Percentiles rank a stretch among this genome's conserved stretches.
Conservation (phyloP, 2,888 invertebrate species). For the Notocelia uddmanniana region DNA sequence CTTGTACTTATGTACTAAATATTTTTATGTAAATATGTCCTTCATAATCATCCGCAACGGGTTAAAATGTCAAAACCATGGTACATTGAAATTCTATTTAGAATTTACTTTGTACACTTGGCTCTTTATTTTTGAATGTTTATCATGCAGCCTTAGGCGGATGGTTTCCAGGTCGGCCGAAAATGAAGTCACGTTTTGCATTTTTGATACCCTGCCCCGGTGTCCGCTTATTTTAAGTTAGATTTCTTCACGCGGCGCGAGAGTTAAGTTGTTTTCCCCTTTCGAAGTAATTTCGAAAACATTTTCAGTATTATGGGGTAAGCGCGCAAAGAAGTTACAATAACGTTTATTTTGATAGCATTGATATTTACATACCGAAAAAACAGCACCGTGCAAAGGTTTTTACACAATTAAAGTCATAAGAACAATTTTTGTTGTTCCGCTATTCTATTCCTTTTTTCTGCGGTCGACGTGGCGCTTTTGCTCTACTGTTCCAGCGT, state of each 20-base stretch:
- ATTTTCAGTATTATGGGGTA: background rate
- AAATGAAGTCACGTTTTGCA: constrained; percentile 43
- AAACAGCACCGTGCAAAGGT: no score
- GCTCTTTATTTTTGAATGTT: constrained; percentile 29
- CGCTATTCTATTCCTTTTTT: no score
- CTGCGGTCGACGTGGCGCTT: no score
- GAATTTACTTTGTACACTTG: constrained; percentile 34
- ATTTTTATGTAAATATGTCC: constrained; percentile 25
- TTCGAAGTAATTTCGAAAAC: background rate
- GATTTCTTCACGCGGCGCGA: constrained; percentile 16
- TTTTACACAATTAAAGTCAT: no score
- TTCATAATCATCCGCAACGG: constrained; percentile 28
- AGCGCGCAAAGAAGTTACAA: background rate
- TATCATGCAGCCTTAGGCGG: constrained; percentile 22
- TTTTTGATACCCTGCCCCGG: constrained; percentile 29
- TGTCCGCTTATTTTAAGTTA: constrained; percentile 28
- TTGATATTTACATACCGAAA: no score
- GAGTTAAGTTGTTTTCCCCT: constrained; percentile 19
- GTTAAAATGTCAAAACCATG: constrained; percentile 36
- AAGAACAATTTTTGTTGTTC: no score
- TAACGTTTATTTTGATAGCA: background rate
- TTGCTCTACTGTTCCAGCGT: no score
- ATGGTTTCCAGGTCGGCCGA: constrained; percentile 3
- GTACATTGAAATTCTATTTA: constrained; percentile 38
- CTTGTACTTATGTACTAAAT: constrained; percentile 25